Evolutionary conservation across 2,888 invertebrate species (phyloP).

Genomic region (Periphyllus acericola): DNA sequence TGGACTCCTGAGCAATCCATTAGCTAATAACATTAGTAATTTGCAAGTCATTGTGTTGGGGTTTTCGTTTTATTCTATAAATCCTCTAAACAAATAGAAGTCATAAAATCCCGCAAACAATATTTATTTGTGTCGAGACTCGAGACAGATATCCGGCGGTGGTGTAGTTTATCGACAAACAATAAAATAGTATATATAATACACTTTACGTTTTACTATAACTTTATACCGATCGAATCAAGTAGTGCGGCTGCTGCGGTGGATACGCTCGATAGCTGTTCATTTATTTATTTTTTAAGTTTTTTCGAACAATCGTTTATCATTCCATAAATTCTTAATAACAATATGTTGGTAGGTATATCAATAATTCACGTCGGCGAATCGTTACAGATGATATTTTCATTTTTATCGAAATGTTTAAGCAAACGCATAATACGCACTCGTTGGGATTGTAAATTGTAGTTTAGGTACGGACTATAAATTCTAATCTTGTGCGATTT

Average conservation of each 20-base stretch:
- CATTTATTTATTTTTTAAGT: neutral
- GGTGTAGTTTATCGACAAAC: neutral
- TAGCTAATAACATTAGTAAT: conserved; percentile 57
- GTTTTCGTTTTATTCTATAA: conserved; percentile 10
- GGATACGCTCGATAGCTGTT: neutral
- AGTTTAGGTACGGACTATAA: too few species aligned
- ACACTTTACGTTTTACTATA: neutral
- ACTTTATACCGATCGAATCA: too few species aligned
- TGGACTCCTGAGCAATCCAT: conserved; percentile 54
- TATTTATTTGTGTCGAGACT: neutral
- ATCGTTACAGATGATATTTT: too few species aligned
- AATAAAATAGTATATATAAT: neutral
- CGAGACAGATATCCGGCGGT: neutral
- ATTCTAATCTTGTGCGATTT: too few species aligned
- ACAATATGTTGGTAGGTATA: too few species aligned
- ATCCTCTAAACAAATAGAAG: conserved; percentile 38
- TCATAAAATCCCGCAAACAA: conserved; percentile 31
- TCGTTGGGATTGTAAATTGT: too few species aligned
- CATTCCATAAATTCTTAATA: too few species aligned
- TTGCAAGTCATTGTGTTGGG: conserved; percentile 45
- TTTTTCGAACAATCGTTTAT: too few species aligned
- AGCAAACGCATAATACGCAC: too few species aligned
- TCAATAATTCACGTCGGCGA: too few species aligned
- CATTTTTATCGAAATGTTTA: too few species aligned
- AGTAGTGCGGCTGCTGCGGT: too few species aligned